phyloP scores from a whole-genome alignment of 2,113 vertebrate species.

The Serinus canaria region DNA sequence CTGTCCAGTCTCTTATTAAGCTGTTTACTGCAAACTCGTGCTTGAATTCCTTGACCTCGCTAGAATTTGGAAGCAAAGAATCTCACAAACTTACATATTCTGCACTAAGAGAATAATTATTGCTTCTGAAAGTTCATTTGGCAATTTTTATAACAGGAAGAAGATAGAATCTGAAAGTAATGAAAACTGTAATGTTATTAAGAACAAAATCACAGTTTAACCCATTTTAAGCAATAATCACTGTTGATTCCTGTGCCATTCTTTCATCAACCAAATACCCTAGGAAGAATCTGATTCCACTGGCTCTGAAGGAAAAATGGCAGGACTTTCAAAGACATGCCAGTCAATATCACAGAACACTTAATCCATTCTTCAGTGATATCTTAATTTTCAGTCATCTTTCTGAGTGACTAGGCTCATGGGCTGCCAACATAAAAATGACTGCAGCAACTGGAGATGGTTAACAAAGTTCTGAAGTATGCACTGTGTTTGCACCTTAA shows the following conservation, averaged over 20 bases:
- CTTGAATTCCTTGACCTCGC: neutral
- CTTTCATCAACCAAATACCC: neutral
- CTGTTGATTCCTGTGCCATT: neutral
- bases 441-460: neutral
- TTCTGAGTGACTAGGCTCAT: neutral
- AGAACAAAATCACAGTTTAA: neutral
- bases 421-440: neutral
- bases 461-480: neutral
- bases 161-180: slow-evolving; percentile 8
- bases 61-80: neutral
- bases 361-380: neutral
- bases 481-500: neutral
- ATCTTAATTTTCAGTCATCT: neutral
- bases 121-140: neutral
- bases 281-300: neutral
- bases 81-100: neutral
- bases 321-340: neutral
- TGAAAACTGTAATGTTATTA: neutral
- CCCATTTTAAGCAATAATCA: neutral
- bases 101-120: neutral
- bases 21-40: neutral
- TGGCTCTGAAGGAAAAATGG: neutral
- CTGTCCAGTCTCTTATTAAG: neutral
- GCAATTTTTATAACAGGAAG: neutral
- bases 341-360: neutral